A percentile compares a stretch with the other conserved stretches of the same genome.
Conservation (phyloP, 2,113 vertebrate genomes). For the Jaculus jaculus region DNA sequence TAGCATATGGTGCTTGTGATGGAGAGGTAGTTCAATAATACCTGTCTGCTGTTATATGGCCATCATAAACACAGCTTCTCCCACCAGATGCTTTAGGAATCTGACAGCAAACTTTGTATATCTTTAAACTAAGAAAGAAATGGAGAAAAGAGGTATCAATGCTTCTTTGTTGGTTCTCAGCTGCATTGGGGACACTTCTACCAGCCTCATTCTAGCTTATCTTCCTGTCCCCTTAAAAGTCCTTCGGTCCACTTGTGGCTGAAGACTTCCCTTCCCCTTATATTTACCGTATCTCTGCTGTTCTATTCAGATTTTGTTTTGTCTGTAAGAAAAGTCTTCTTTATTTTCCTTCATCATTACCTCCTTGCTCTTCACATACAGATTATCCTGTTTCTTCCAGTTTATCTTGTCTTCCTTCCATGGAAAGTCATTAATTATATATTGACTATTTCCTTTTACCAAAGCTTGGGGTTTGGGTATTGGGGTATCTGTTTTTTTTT, state of each 20-base stretch:
- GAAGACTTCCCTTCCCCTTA: background rate
- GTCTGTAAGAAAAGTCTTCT: background rate
- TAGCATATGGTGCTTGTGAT: background rate
- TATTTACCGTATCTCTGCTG: background rate
- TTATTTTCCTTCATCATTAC: background rate
- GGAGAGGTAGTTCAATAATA: background rate
- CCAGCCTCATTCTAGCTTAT: background rate
- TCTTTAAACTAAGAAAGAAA: too few species aligned
- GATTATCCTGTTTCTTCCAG: background rate
- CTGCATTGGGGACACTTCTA: too few species aligned
- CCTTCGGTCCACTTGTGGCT: background rate
- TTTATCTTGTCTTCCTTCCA: background rate
- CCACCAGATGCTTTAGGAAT: background rate
- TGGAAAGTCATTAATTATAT: background rate
- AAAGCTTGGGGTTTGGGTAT: background rate
- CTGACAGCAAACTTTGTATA: too few species aligned
- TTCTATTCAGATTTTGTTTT: fast-evolving
- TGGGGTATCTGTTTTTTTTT: background rate
- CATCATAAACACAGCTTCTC: background rate
- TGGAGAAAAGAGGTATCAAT: background rate
- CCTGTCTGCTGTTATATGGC: too few species aligned
- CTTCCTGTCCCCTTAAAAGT: background rate
- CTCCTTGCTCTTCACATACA: background rate
- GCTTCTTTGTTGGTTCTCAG: background rate
- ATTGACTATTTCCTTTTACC: background rate